A percentile compares a stretch with the other conserved stretches of the same genome.
Conservation (phyloP, 2,797 vertebrate genomes). For the Fratercula arctica region DNA sequence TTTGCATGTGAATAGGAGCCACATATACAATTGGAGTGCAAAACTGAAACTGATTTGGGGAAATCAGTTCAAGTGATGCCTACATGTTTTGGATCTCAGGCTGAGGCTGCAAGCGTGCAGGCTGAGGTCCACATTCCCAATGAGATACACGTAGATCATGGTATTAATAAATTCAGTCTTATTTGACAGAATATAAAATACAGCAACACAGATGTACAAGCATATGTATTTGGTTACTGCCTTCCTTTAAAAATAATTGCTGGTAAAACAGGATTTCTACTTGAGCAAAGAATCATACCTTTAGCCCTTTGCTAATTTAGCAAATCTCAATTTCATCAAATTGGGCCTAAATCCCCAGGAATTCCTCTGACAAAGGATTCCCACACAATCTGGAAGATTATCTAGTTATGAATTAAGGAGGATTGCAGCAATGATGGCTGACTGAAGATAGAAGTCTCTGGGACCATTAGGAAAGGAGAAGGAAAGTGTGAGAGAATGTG, state of each 20-base stretch:
- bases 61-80: not conserved
- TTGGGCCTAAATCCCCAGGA: not conserved
- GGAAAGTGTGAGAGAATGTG: not conserved
- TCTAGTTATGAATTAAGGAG: not conserved
- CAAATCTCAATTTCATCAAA: not conserved
- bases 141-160: fast-evolving
- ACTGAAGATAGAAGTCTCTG: not conserved
- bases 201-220: fast-evolving
- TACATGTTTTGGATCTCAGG: not conserved
- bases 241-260: not conserved
- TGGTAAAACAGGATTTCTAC: not conserved
- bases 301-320: not conserved
- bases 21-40: not conserved
- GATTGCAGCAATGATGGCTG: not conserved
- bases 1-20: not conserved
- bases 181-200: not conserved
- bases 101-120: not conserved
- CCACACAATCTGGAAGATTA: not conserved
- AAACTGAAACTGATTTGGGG: not conserved
- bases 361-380: not conserved
- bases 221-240: not conserved
- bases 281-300: fast-evolving
- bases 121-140: not conserved
- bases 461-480: not conserved
- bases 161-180: not conserved